phyloP scores from a whole-genome alignment of 2,888 invertebrate genomes.

The Philereme vetulata region DNA sequence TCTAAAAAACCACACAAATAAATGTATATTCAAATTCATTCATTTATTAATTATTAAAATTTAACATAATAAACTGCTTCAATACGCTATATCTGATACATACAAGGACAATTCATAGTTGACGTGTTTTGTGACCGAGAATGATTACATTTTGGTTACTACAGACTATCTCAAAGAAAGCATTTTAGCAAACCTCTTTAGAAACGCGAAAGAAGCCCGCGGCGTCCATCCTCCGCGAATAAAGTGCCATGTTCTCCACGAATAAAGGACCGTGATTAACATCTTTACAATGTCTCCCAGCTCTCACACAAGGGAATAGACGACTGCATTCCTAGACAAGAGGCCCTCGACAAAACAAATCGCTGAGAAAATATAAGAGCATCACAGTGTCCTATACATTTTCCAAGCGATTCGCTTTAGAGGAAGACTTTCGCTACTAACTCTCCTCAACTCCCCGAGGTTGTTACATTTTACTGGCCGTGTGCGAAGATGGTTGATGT shows the following conservation, averaged over 20 bases:
- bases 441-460: no score
- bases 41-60: no score
- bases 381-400: no score
- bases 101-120: neutral
- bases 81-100: neutral
- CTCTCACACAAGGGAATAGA: conserved; percentile 25
- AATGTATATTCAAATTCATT: no score
- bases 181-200: conserved; percentile 19
- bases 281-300: conserved; percentile 32
- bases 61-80: no score
- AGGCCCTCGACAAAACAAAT: neutral
- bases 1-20: no score
- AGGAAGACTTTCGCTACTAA: no score
- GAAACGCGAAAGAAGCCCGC: conserved; percentile 20
- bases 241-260: conserved; percentile 28
- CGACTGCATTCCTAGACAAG: conserved; percentile 19
- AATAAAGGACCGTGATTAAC: conserved; percentile 31
- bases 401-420: no score
- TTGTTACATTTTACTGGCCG: no score
- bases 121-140: no score
- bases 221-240: conserved; percentile 29
- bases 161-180: neutral
- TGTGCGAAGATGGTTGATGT: no score
- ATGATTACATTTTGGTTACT: neutral
- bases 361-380: neutral